These are phyloP conservation scores for Mionectes olivaceus DNA, from an alignment of 2,797 vertebrate genomes.

Conservation along the genomic window DNA sequence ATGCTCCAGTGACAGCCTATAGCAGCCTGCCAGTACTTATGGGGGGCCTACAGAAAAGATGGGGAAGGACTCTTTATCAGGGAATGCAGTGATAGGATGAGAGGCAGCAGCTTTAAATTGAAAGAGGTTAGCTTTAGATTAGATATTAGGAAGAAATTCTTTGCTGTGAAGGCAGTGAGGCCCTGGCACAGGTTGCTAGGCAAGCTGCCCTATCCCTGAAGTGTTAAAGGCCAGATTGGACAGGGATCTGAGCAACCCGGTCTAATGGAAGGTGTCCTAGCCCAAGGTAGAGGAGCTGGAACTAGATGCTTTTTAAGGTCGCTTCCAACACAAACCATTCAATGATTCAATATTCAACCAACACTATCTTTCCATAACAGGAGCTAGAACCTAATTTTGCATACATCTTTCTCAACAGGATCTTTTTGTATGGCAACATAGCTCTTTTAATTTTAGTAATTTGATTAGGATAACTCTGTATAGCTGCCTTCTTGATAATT, in stretches of 20 bases:
- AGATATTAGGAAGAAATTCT: background rate
- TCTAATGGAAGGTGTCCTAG: background rate
- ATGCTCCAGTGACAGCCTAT: background rate
- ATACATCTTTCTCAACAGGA: background rate
- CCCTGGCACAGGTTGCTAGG: fast-evolving
- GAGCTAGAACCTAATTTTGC: background rate
- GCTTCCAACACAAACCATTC: background rate
- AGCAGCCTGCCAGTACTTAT: background rate
- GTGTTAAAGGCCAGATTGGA: background rate
- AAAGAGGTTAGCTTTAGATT: background rate
- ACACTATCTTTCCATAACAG: background rate
- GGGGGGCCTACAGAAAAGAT: background rate
- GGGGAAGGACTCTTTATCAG: background rate
- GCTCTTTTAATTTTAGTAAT: background rate
- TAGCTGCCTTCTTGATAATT: background rate
- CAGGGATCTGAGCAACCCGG: background rate
- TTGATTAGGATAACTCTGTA: background rate
- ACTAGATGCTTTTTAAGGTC: background rate
- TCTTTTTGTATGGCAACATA: background rate
- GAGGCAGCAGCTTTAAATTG: fast-evolving
- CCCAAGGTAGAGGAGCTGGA: fast-evolving
- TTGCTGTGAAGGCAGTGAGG: background rate
- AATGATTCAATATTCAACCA: background rate
- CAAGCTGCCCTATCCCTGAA: background rate
- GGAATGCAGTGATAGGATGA: fast-evolving